These are phyloP conservation scores for Ellobium chinense DNA, from an alignment of 2,888 invertebrate species.

Conservation along the genomic window DNA sequence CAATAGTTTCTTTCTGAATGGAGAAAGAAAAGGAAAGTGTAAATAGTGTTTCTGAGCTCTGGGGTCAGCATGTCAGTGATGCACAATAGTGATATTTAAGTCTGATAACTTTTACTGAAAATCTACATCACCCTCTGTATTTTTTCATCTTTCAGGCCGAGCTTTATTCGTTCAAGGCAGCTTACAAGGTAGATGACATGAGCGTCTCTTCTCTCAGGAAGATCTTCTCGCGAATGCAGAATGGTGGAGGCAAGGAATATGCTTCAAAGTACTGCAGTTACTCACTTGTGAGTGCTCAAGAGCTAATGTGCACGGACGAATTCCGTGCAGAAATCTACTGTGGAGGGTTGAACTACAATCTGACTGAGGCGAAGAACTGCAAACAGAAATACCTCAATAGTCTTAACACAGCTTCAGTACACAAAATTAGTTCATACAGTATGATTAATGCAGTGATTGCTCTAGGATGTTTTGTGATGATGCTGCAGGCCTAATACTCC, in stretches of 20 bases:
- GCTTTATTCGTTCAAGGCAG: constrained; percentile 44
- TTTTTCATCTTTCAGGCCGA: constrained; percentile 12
- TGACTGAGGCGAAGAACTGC: constrained; percentile 22
- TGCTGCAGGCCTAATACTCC: no score
- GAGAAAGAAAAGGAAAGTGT: no score
- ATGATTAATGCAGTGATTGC: no score
- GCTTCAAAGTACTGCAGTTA: constrained; percentile 28
- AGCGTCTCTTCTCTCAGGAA: constrained; percentile 36
- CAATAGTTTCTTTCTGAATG: no score
- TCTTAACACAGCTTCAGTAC: no score
- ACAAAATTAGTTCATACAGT: no score
- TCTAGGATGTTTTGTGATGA: no score
- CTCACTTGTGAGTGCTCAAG: constrained; percentile 22
- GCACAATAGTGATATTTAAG: no score
- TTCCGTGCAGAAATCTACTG: constrained; percentile 33
- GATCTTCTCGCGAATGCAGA: constrained; percentile 33
- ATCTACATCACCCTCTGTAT: no score
- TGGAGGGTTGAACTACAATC: constrained; percentile 35
- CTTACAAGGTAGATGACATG: constrained; percentile 42
- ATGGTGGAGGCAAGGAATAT: not conserved
- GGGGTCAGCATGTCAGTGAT: no score
- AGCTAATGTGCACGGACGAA: constrained; percentile 10
- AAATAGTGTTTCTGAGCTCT: no score
- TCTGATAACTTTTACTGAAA: no score
- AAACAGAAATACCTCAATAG: not conserved